These are phyloP conservation scores for Telenomus remus DNA, from an alignment of 1,140 invertebrate species.

Conservation along the genomic window DNA sequence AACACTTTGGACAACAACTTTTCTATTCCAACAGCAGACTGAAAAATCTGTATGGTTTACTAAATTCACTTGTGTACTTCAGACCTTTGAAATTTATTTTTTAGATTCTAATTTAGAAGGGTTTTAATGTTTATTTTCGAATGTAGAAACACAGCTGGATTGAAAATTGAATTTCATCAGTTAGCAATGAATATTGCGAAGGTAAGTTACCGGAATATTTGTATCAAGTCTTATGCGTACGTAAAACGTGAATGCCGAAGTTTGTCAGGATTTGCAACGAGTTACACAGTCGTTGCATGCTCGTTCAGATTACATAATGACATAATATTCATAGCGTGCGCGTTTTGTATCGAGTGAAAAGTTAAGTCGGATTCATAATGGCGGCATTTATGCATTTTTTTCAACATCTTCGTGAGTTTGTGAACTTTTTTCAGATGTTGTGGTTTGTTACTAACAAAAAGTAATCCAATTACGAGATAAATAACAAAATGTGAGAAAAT, in stretches of 20 bases:
- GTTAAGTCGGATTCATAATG: constrained; percentile 66
- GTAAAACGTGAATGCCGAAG: constrained; percentile 47
- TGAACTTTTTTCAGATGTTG: too few relatives aligned
- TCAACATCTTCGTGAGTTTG: too few relatives aligned
- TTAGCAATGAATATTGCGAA: constrained; percentile 2
- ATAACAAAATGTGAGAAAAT: too few relatives aligned
- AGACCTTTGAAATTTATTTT: too few relatives aligned
- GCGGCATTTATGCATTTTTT: neutral
- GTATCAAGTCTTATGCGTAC: constrained; percentile 31
- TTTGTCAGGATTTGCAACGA: constrained; percentile 50
- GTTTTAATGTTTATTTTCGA: too few relatives aligned
- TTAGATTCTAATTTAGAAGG: too few relatives aligned
- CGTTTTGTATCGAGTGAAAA: constrained; percentile 57
- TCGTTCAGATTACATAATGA: constrained; percentile 74
- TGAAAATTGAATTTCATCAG: too few relatives aligned
- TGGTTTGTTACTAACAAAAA: too few relatives aligned
- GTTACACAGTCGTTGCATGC: constrained; percentile 58
- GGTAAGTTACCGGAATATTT: constrained; percentile 19
- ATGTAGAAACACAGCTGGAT: too few relatives aligned
- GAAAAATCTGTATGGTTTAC: neutral
- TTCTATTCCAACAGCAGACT: neutral
- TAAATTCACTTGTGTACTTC: too few relatives aligned
- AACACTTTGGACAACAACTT: too few relatives aligned
- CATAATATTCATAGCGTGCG: constrained; percentile 73
- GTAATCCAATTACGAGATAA: too few relatives aligned